Conservation (phyloP, 2,888 invertebrate genomes). For the Volucella zonaria region DNA sequence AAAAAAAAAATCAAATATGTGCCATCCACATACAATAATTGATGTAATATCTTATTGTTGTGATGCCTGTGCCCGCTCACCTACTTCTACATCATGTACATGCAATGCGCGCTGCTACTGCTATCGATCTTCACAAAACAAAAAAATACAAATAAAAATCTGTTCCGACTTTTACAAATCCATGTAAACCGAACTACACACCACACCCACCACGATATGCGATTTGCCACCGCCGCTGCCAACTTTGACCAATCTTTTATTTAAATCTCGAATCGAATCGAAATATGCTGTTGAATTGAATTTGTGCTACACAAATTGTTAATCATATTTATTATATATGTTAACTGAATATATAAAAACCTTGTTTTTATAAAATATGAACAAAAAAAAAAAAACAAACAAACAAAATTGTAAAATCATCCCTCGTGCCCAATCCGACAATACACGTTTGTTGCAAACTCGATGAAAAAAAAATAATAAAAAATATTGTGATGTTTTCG, state of each 20-base stretch:
- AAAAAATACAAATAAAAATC: conserved; percentile 39
- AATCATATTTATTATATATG: no score
- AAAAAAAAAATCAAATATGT: conserved; percentile 2
- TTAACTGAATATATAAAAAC: conserved; percentile 54
- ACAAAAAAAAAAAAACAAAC: conserved; percentile 23
- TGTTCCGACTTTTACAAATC: conserved; percentile 65
- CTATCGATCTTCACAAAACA: conserved; percentile 63
- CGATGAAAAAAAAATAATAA: conserved; percentile 16
- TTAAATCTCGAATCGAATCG: conserved; percentile 4
- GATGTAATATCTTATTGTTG: conserved; percentile 54
- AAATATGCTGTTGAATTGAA: conserved; percentile 28
- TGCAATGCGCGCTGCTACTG: conserved; percentile 61
- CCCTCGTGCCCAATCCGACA: conserved; percentile 49
- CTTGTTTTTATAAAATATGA: conserved; percentile 52
- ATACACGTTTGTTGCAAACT: conserved; percentile 64
- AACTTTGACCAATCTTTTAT: conserved; percentile 69
- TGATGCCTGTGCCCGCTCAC: conserved; percentile 57
- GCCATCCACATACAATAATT: conserved; percentile 44
- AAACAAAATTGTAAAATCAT: not conserved
- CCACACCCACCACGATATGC: conserved; percentile 70
- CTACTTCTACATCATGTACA: conserved; percentile 63
- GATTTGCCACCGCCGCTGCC: conserved; percentile 68
- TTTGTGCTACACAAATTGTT: conserved; percentile 65
- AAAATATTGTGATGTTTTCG: conserved; percentile 43
- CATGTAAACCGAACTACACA: conserved; percentile 58